phyloP scores from a whole-genome alignment of 2,888 invertebrate genomes.

The Anodontia alba region DNA sequence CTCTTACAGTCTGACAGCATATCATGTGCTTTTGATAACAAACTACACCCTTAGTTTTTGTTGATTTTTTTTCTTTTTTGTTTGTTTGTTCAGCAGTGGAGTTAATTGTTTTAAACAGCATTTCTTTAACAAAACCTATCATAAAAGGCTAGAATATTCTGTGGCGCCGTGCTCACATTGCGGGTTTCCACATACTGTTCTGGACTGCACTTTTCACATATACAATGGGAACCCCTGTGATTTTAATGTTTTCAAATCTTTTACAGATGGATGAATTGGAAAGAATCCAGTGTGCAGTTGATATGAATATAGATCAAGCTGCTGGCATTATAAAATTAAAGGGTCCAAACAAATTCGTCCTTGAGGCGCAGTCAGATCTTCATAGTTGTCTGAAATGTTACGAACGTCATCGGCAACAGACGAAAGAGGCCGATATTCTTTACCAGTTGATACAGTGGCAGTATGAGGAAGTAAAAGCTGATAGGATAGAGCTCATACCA shows the following conservation, averaged over 20 bases:
- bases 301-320: constrained; percentile 44
- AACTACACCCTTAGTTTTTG: too few relatives aligned
- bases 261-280: constrained; percentile 33
- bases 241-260: not conserved
- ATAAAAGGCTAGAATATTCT: too few relatives aligned
- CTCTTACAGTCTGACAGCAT: too few relatives aligned
- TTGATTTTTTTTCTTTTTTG: too few relatives aligned
- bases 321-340: constrained; percentile 41
- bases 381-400: constrained; percentile 34
- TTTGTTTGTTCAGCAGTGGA: too few relatives aligned
- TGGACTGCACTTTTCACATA: too few relatives aligned
- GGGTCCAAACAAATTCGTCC: constrained; percentile 47
- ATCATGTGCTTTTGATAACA: too few relatives aligned
- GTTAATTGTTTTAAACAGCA: too few relatives aligned
- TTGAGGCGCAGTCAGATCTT: constrained; percentile 37
- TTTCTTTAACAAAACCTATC: too few relatives aligned
- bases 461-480: constrained; percentile 33
- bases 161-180: too few relatives aligned
- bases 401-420: constrained; percentile 4
- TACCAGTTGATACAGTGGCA: constrained; percentile 42
- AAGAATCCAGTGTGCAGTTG: constrained; percentile 16
- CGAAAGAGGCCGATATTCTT: constrained; percentile 33
- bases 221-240: too few relatives aligned
- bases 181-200: too few relatives aligned
- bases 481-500: not conserved